Base-by-base conservation (phyloP, 2,797 vertebrate genomes). In the Sebastes reedi region DNA sequence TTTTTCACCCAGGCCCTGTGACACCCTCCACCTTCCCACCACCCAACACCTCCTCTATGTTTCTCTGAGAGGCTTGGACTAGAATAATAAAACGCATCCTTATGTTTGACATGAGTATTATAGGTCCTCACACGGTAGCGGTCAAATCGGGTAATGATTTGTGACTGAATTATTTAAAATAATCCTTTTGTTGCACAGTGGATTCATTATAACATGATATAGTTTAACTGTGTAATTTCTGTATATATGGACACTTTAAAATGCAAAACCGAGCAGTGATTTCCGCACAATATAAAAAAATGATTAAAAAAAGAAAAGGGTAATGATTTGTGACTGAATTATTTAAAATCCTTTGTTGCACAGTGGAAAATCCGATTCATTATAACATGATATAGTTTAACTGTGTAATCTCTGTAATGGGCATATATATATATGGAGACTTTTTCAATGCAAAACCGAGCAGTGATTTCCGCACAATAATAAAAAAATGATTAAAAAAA, bases 21-120 rank as follows among this genome's bases (percentile, higher is more conserved):
- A 86, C 86, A 86, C 32, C 55, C 34, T 14, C 46, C 25, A 86
- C 32, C 55, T 30, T 18, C 46, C 25, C 11, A 8, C 18, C 54
- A 54, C 13, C 24, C 74, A 25, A 18, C 67, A 30, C 68, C 54
- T 13, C 66, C 39, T n/a, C 61, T 32, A 27, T 46, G 67, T 81
- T 75, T 84, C 72, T 46, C 30, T 20, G 67, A 75, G 68, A 75
- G 72, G 50, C 82, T 87, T 36, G 83, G 56, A 34, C 36, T 39
- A 70, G 83, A 90, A 92, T 91, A 86, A 82, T 83, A 91, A 88
- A 87, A 87, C 24, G 20, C 67, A 75, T 29, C 67, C 18, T 20
- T 20, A 61, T 59, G 18, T 75, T 65, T 75, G 60, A 82, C 64
- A 29, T 46, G 24, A 80, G n/a, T 73, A 52, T 58, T 55, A 29